Base-by-base conservation (phyloP, 1,140 invertebrate species). In the Sinonovacula constricta region DNA sequence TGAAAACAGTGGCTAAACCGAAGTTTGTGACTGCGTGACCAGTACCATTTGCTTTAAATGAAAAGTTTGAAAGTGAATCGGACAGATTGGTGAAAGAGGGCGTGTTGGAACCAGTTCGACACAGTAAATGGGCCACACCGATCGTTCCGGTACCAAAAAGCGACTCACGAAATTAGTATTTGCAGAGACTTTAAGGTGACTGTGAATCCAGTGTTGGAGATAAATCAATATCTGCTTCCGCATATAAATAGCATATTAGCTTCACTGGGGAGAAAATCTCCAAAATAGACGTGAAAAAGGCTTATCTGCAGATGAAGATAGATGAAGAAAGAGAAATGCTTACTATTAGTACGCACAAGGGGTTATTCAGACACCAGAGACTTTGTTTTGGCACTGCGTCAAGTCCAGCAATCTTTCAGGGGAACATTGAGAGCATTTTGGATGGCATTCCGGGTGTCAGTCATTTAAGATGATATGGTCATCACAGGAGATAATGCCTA, bases 321-420 rank as follows among this genome's bases (percentile, higher is more conserved):
- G 84, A 88, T 2, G 65, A 82, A 0, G 79, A 71, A 10, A 83
- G 81, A 68, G 56, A 83, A 54, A 75, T 81, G 26, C 39, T 80
- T 1, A 82, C 76, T 15, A 80, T 85, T 22, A 88, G 82, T 45
- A 89, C 71, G 24, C 88, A 79, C 34, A n/a, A n/a, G n/a, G n/a
- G n/a, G n/a, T n/a, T n/a, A n/a, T n/a, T n/a, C n/a, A n/a, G n/a
- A n/a, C n/a, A n/a, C n/a, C n/a, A n/a, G n/a, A n/a, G 78, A 2
- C 26, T 77, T 2, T 31, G 60, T 4, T 83, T 62, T 57, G 81
- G 81, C 49, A 69, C 79, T 5, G 88, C 92, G 71, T 89, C 88
- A 4, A 92, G 92, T 0, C 91, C 92, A 28, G 81, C 85, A 2
- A 90, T 92, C 69, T 93, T 93, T n/a, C 91, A 93, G 78, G 30